These are phyloP conservation scores for Cyprinus carpio DNA, from an alignment of 2,113 vertebrate species.

Conservation along the genomic window DNA sequence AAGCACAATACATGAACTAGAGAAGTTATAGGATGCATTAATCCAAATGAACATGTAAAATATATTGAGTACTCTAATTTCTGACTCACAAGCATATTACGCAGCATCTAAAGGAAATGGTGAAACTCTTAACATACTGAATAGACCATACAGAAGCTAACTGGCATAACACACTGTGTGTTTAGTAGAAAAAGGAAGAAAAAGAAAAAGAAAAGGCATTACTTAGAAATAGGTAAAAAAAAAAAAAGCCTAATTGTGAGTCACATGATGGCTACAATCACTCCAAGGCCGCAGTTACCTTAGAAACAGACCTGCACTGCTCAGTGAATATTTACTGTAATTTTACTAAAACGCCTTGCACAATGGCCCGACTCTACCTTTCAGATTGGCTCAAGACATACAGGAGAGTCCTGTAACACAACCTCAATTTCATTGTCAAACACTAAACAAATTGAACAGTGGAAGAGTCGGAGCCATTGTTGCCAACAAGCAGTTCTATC, in stretches of 20 bases:
- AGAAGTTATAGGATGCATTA: background rate
- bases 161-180: background rate
- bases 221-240: slow-evolving; percentile 17
- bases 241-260: background rate
- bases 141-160: background rate
- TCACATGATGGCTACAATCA: slow-evolving; percentile 6
- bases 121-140: slow-evolving; percentile 7
- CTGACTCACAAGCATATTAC: background rate
- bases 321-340: background rate
- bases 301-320: slow-evolving; percentile 38
- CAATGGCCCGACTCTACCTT: background rate
- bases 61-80: background rate
- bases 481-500: background rate
- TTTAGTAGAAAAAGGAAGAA: background rate
- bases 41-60: slow-evolving; percentile 7
- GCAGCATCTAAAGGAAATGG: background rate
- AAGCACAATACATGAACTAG: background rate
- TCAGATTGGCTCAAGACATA: background rate
- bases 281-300: slow-evolving; percentile 39
- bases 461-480: background rate
- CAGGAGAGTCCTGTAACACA: slow-evolving; percentile 30
- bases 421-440: slow-evolving; percentile 32
- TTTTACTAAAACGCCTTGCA: background rate
- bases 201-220: background rate
- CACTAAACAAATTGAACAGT: slow-evolving; percentile 12